phyloP scores from a whole-genome alignment of 2,888 invertebrate genomes.

The Autographa gamma region DNA sequence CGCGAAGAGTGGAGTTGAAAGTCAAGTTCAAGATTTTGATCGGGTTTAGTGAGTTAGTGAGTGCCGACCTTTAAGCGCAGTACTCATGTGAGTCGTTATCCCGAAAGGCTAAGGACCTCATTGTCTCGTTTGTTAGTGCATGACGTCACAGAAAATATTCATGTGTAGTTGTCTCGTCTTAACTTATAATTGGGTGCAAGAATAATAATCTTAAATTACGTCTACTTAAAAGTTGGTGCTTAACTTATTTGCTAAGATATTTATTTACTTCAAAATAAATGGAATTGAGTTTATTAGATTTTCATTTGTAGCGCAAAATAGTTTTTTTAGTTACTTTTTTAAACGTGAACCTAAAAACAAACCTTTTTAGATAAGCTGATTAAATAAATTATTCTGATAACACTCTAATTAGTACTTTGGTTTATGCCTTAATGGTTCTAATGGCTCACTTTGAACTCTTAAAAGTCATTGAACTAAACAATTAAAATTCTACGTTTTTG shows the following conservation, averaged over 20 bases:
- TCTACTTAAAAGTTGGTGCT: background rate
- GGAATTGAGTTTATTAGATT: background rate
- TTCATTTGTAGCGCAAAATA: no score
- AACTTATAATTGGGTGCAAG: conserved; percentile 24
- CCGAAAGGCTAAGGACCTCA: conserved; percentile 33
- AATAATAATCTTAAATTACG: conserved; percentile 3
- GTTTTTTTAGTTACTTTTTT: no score
- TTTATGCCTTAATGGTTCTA: background rate
- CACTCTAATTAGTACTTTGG: background rate
- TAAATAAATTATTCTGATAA: background rate
- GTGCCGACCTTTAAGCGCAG: conserved; percentile 4
- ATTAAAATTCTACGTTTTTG: background rate
- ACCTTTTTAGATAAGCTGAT: background rate
- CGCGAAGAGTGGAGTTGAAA: no score
- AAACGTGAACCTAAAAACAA: no score
- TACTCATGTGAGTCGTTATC: conserved; percentile 39
- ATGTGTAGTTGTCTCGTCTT: conserved; percentile 22
- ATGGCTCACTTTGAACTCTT: background rate
- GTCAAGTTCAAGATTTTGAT: no score
- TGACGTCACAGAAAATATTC: conserved; percentile 37
- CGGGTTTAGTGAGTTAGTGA: no score
- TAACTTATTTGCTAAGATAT: background rate
- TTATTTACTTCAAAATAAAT: background rate
- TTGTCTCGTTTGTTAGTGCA: conserved; percentile 36
- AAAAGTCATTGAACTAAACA: background rate